phyloP scores from a whole-genome alignment of 2,888 invertebrate species.

The Anoplius nigerrimus region DNA sequence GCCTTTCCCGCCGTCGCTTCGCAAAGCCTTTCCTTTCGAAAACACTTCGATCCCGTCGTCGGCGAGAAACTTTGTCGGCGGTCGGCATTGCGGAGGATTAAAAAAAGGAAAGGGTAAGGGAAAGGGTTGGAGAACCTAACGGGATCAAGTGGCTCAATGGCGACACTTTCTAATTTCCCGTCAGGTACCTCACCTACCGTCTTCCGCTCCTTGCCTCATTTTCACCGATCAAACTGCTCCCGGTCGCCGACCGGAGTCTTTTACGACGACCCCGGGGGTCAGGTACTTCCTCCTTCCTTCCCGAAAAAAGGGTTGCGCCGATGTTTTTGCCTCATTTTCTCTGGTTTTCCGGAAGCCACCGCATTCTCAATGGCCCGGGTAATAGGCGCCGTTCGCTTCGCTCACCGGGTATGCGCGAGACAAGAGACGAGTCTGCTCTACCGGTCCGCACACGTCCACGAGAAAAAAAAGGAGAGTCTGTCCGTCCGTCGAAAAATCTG shows the following conservation, averaged over 20 bases:
- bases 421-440: background rate
- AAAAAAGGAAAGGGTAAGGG: background rate
- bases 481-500: background rate
- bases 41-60: background rate
- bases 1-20: too few relatives aligned
- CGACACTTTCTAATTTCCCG: conserved; percentile 28
- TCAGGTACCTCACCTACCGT: conserved; percentile 33
- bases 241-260: background rate
- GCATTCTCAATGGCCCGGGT: conserved; percentile 46
- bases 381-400: conserved; percentile 60
- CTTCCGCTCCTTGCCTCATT: conserved; percentile 14
- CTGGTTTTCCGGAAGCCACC: conserved; percentile 61
- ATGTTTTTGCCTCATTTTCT: conserved; percentile 63
- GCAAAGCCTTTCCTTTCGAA: too few relatives aligned
- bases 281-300: conserved; percentile 29
- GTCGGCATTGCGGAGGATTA: background rate
- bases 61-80: conserved; percentile 31
- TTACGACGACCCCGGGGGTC: conserved; percentile 3
- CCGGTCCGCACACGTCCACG: too few relatives aligned
- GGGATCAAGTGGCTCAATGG: conserved; percentile 51
- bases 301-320: conserved; percentile 37
- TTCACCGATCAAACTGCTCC: conserved; percentile 21
- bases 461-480: background rate
- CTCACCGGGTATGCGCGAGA: conserved; percentile 31
- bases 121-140: conserved; percentile 55